A percentile compares a stretch with the other conserved stretches of the same genome.
phyloP scores from a whole-genome alignment of 2,113 vertebrate genomes.

The Rhinolophus ferrumequinum region DNA sequence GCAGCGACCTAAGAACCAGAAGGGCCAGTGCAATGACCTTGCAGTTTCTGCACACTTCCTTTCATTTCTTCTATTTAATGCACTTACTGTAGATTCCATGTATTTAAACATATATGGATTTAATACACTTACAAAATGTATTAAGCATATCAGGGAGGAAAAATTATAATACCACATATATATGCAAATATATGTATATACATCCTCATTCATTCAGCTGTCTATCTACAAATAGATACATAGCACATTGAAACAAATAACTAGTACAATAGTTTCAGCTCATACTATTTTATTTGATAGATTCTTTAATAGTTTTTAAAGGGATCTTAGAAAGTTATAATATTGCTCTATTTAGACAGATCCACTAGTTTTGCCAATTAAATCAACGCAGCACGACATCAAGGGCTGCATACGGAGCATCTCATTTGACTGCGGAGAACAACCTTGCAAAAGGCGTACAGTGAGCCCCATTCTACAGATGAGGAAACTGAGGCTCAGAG shows the following conservation, averaged over 20 bases:
- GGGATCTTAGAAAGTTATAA: neutral
- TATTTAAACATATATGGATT: neutral
- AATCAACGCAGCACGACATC: neutral
- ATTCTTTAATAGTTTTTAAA: neutral
- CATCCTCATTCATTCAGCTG: too few species aligned
- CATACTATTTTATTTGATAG: neutral
- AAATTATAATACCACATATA: neutral
- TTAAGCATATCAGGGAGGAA: neutral
- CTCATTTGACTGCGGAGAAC: neutral
- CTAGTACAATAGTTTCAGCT: neutral
- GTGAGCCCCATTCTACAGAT: neutral
- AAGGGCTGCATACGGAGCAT: neutral
- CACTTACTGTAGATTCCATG: neutral
- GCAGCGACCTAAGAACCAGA: neutral
- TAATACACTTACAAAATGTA: neutral
- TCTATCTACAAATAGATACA: neutral
- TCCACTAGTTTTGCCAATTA: too few species aligned
- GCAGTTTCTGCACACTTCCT: neutral
- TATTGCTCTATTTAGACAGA: neutral
- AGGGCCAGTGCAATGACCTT: neutral
- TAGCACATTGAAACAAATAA: neutral
- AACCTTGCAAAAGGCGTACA: neutral
- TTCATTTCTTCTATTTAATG: neutral
- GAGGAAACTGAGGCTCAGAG: neutral
- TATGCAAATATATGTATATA: fast-evolving